Conservation (phyloP, 2,797 vertebrate species). For the Pseudomugil gertrudae region DNA sequence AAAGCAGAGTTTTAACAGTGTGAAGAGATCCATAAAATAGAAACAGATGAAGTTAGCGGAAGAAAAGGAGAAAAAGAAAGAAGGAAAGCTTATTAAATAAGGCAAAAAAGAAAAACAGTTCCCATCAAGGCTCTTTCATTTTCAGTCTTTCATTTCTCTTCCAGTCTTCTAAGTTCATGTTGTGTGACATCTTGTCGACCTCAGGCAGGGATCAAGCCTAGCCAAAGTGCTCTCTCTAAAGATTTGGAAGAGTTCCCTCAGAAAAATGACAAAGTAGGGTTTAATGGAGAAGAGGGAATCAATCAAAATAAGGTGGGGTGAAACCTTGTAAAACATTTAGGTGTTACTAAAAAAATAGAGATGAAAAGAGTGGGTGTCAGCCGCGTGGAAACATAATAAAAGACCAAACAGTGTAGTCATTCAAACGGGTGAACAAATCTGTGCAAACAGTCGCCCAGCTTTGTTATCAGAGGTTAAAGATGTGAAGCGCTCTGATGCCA, state of each 20-base stretch:
- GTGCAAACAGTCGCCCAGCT: constrained; percentile 23
- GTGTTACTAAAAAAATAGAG: constrained; percentile 9
- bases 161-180: constrained; percentile 19
- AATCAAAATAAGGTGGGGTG: constrained; percentile 39
- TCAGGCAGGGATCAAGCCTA: constrained; percentile 55
- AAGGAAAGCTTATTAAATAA: constrained; percentile 1
- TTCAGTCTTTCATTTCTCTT: constrained; percentile 29
- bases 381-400: constrained; percentile 21
- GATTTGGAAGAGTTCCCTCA: constrained; percentile 46
- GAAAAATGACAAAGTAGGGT: constrained; percentile 32
- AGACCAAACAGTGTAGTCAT: background rate
- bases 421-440: constrained; percentile 16
- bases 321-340: constrained; percentile 35
- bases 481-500: constrained; percentile 32
- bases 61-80: constrained; percentile 23
- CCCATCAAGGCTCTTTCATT: constrained; percentile 39
- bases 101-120: background rate
- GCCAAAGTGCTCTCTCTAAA: constrained; percentile 46
- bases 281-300: constrained; percentile 33
- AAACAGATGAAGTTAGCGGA: constrained; percentile 34
- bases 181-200: constrained; percentile 43
- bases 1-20: constrained; percentile 6
- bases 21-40: constrained; percentile 26
- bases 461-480: constrained; percentile 32
- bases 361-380: constrained; percentile 44